These are phyloP conservation scores for Drosophila lacertosa DNA, from an alignment of 1,140 invertebrate species.

Conservation along the genomic window DNA sequence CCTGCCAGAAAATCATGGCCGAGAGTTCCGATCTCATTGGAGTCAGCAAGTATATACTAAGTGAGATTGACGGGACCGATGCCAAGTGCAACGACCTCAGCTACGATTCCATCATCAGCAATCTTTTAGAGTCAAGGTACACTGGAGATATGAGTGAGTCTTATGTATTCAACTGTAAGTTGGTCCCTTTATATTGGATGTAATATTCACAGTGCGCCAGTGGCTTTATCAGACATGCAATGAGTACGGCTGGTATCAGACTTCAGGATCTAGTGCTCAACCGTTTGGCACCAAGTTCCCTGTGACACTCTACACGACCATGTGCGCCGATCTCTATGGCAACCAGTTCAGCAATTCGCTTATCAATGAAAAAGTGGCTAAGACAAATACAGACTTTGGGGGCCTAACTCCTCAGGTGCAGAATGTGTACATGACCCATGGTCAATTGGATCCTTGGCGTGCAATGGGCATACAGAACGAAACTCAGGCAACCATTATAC, in stretches of 20 bases:
- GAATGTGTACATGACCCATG: constrained; percentile 88
- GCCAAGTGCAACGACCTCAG: constrained; percentile 63
- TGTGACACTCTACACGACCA: constrained; percentile 85
- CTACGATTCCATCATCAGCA: constrained; percentile 57
- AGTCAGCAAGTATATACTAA: constrained; percentile 59
- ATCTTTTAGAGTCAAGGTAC: constrained; percentile 57
- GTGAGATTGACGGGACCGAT: constrained; percentile 27
- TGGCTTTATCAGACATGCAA: constrained; percentile 91
- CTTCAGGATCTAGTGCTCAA: constrained; percentile 85
- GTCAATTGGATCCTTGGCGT: constrained; percentile 88
- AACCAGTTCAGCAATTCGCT: constrained; percentile 57
- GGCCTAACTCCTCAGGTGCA: constrained; percentile 85
- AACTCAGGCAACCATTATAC: constrained; percentile 64
- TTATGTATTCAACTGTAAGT: neutral
- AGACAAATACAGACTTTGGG: constrained; percentile 87
- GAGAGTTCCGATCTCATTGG: constrained; percentile 67
- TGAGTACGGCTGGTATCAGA: constrained; percentile 91
- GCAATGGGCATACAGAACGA: constrained; percentile 85
- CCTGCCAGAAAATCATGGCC: constrained; percentile 66
- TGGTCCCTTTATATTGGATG: neutral
- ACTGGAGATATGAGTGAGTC: constrained; percentile 63
- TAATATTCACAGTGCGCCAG: constrained; percentile 83
- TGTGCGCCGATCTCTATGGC: constrained; percentile 89
- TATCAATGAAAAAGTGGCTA: constrained; percentile 76
- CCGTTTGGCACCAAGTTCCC: constrained; percentile 87